A percentile compares a stretch with the other conserved stretches of the same genome.
Evolutionary conservation across 1,140 invertebrate genomes (phyloP).

Genomic region (Bombus pyrosoma): DNA sequence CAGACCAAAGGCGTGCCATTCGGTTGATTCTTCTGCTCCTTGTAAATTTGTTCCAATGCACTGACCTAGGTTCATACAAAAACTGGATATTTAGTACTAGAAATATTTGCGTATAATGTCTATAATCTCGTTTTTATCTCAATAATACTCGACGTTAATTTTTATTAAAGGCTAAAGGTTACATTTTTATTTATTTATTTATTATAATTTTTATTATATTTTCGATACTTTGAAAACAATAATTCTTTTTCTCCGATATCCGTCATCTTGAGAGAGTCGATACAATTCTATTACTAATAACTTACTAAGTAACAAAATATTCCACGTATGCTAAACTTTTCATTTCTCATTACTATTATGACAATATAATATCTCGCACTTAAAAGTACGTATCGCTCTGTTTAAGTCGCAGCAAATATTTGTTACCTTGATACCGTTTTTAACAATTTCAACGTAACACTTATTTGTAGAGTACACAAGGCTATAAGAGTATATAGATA

Average conservation of each 20-base stretch:
- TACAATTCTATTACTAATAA: neutral
- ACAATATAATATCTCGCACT: neutral
- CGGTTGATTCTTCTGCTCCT: slow-evolving; percentile 83
- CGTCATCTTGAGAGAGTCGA: too few relatives aligned
- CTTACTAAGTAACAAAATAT: neutral
- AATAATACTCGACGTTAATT: neutral
- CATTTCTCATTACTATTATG: neutral
- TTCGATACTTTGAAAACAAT: neutral
- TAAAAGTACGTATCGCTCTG: neutral
- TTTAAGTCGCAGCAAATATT: neutral
- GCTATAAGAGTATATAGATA: neutral
- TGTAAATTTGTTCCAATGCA: slow-evolving; percentile 86
- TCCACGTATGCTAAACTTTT: neutral
- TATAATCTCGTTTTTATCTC: neutral
- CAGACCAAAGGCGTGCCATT: slow-evolving; percentile 89
- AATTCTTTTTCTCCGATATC: neutral
- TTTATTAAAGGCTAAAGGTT: neutral
- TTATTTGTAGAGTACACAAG: neutral
- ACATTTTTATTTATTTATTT: too few relatives aligned
- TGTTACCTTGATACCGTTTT: neutral
- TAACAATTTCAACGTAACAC: neutral
- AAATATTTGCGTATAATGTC: neutral
- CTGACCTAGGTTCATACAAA: slow-evolving; percentile 71
- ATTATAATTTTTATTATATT: too few relatives aligned
- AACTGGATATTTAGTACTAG: too few relatives aligned